A percentile compares a stretch with the other conserved stretches of the same genome.
Evolutionary conservation across 2,113 vertebrate species (phyloP).

Genomic region (Erpornis zantholeuca): DNA sequence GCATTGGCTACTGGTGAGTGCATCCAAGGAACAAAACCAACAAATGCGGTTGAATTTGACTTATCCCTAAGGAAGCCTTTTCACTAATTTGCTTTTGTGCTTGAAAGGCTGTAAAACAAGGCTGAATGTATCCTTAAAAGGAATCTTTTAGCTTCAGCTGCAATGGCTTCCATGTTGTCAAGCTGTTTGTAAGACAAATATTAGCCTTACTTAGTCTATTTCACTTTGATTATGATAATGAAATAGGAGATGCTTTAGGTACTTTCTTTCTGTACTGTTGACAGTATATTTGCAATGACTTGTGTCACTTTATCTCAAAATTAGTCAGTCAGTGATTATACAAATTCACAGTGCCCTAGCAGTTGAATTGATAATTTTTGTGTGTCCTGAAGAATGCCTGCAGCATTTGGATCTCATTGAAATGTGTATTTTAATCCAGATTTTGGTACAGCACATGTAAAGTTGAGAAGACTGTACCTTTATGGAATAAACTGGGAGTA

Average conservation of each 20-base stretch:
- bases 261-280: not conserved
- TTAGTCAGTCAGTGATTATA: not conserved
- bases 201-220: not conserved
- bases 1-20: not conserved
- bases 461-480: not conserved
- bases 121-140: not conserved
- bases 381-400: not conserved
- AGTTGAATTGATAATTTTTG: not conserved
- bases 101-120: not conserved
- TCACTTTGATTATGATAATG: not conserved
- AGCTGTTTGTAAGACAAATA: not conserved
- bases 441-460: not conserved
- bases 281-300: not conserved
- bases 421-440: not conserved
- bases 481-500: not conserved
- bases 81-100: not conserved
- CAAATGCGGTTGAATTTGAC: not conserved
- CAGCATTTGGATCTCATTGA: not conserved
- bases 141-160: not conserved
- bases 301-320: not conserved
- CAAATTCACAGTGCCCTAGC: not conserved
- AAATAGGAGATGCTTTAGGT: not conserved
- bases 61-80: not conserved
- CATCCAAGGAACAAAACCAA: not conserved
- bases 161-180: not conserved